Conservation (phyloP, 2,888 invertebrate genomes). For the Acrocyrtus sp. region DNA sequence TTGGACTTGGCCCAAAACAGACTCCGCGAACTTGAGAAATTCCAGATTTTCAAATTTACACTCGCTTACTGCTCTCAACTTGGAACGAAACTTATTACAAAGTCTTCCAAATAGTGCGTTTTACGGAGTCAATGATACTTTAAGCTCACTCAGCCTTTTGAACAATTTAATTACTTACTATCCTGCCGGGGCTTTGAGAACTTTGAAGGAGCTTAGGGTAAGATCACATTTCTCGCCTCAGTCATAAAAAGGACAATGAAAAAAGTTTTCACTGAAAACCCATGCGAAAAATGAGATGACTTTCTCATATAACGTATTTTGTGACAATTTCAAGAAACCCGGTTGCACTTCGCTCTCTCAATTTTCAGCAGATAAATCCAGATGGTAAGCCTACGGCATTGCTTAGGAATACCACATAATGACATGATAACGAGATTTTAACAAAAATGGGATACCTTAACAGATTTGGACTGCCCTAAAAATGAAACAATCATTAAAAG, state of each 20-base stretch:
- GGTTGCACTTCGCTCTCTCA: constrained; percentile 79
- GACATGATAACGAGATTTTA: too few relatives aligned
- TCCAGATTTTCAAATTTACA: constrained; percentile 72
- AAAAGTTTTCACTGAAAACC: too few relatives aligned
- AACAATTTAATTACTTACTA: constrained; percentile 90
- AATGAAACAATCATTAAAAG: constrained; percentile 57
- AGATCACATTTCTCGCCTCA: constrained; percentile 56
- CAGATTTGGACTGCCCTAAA: constrained; percentile 62
- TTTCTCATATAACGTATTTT: too few relatives aligned
- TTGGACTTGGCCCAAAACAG: constrained; percentile 90
- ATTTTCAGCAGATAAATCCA: constrained; percentile 87
- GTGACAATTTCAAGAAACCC: constrained; percentile 92
- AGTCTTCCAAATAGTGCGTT: constrained; percentile 81
- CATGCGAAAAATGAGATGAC: too few relatives aligned
- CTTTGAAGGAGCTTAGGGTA: constrained; percentile 80
- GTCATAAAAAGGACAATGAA: background rate
- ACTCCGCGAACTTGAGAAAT: constrained; percentile 74
- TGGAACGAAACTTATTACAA: constrained; percentile 88
- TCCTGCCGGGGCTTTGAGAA: constrained; percentile 82
- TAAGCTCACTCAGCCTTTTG: constrained; percentile 87
- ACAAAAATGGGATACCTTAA: constrained; percentile 2
- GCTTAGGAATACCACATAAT: background rate
- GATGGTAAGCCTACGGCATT: constrained; percentile 69
- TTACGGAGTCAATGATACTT: constrained; percentile 79
- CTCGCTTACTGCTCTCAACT: constrained; percentile 85